phyloP scores from a whole-genome alignment of 2,888 invertebrate species.

The Pterobdella sp. region DNA sequence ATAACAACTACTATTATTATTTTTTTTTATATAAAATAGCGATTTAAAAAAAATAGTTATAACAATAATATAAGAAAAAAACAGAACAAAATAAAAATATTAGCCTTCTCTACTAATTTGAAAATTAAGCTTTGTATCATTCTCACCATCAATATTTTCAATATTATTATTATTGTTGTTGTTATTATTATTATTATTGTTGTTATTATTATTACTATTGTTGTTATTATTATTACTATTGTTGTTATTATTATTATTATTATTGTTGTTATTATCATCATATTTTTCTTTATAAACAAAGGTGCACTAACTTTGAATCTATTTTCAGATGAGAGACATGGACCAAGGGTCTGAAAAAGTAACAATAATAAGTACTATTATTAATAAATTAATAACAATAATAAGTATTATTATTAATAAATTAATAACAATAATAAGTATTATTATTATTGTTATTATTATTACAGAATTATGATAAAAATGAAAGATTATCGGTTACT shows the following conservation, averaged over 20 bases:
- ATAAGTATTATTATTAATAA: too few species aligned
- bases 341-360: constrained; percentile 19
- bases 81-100: not conserved
- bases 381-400: too few species aligned
- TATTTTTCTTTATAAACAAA: not conserved
- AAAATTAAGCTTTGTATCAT: not conserved
- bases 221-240: not conserved
- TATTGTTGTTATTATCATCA: not conserved
- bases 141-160: not conserved
- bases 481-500: too few species aligned
- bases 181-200: not conserved
- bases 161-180: not conserved
- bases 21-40: too few species aligned
- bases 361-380: not conserved
- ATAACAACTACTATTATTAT: too few species aligned
- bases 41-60: not conserved
- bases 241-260: not conserved
- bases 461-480: too few species aligned
- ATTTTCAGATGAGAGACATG: constrained; percentile 25
- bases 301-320: constrained; percentile 20
- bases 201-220: not conserved
- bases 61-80: not conserved
- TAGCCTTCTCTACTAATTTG: not conserved
- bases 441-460: too few species aligned
- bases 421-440: too few species aligned